Percentiles rank a stretch among this genome's conserved stretches.
phyloP scores from a whole-genome alignment of 1,140 invertebrate species.

The Calephelis virginiensis region DNA sequence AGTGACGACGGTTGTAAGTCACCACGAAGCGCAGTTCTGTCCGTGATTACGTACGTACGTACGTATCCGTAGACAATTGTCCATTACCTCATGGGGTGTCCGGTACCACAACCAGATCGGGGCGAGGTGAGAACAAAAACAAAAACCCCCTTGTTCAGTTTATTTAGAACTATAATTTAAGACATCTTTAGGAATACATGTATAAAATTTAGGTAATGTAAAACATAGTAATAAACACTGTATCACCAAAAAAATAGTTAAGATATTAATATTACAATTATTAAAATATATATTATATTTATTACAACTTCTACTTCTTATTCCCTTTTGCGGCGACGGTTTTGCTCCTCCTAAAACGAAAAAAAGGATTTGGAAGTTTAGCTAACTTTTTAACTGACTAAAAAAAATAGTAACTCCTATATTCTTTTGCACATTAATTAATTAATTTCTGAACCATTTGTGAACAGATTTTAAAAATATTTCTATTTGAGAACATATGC shows the following conservation, averaged over 20 bases:
- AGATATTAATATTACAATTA: slow-evolving; percentile 13
- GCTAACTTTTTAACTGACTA: too few species aligned
- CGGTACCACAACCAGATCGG: too few species aligned
- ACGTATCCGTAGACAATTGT: too few species aligned
- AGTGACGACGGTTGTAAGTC: too few species aligned
- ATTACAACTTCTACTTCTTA: slow-evolving; percentile 37
- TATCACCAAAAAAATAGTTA: slow-evolving; percentile 8
- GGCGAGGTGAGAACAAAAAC: not conserved
- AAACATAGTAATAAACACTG: slow-evolving; percentile 8
- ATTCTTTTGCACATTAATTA: too few species aligned
- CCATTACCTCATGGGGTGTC: too few species aligned
- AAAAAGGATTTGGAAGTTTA: not conserved
- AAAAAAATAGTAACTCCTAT: too few species aligned
- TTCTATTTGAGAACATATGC: not conserved
- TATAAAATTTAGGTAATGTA: slow-evolving; percentile 11
- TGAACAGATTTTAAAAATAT: too few species aligned
- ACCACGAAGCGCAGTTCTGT: too few species aligned
- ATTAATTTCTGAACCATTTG: too few species aligned
- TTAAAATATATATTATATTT: slow-evolving; percentile 7
- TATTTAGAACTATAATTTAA: slow-evolving; percentile 1
- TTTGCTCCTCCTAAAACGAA: slow-evolving; percentile 70
- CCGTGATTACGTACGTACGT: too few species aligned
- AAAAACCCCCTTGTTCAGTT: slow-evolving; percentile 5
- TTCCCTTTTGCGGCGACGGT: slow-evolving; percentile 72
- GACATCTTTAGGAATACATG: slow-evolving; percentile 9